phyloP scores from a whole-genome alignment of 2,888 invertebrate genomes.

The Melolontha melolontha region DNA sequence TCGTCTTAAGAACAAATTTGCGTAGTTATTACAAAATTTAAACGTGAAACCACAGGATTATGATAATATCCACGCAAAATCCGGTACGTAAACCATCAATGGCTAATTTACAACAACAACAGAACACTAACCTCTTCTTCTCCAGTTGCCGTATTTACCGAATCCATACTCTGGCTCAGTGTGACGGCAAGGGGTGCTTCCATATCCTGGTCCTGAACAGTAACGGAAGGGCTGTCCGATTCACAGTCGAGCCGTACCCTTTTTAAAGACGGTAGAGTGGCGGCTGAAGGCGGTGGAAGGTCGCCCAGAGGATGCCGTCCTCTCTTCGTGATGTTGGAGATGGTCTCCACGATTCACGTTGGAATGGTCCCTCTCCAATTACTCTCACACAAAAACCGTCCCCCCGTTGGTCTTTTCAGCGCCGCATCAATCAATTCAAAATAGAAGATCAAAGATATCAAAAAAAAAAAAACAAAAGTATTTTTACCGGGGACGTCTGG shows the following conservation, averaged over 20 bases:
- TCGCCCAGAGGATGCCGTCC: constrained; percentile 65
- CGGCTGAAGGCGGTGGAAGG: constrained; percentile 62
- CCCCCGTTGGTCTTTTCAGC: constrained; percentile 14
- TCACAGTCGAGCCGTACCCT: constrained; percentile 60
- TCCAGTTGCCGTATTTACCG: constrained; percentile 93
- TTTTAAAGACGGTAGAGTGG: constrained; percentile 63
- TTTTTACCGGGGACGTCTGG: neutral
- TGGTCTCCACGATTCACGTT: constrained; percentile 66
- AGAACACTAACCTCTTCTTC: constrained; percentile 91
- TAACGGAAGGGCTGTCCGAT: constrained; percentile 43
- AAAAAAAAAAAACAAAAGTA: no score
- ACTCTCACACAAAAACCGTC: neutral
- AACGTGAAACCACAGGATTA: no score
- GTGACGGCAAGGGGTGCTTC: constrained; percentile 80
- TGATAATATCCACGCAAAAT: no score
- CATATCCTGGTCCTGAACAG: constrained; percentile 69
- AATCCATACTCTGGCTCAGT: constrained; percentile 97
- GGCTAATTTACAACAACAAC: neutral
- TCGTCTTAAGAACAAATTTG: no score
- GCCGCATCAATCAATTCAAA: constrained; percentile 16
- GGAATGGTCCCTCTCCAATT: constrained; percentile 46
- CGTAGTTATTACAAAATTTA: no score
- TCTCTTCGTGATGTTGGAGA: constrained; percentile 65
- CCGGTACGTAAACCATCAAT: neutral
- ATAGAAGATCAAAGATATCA: constrained; percentile 21